Conservation (phyloP, 2,888 invertebrate species). For the Rapana venosa region DNA sequence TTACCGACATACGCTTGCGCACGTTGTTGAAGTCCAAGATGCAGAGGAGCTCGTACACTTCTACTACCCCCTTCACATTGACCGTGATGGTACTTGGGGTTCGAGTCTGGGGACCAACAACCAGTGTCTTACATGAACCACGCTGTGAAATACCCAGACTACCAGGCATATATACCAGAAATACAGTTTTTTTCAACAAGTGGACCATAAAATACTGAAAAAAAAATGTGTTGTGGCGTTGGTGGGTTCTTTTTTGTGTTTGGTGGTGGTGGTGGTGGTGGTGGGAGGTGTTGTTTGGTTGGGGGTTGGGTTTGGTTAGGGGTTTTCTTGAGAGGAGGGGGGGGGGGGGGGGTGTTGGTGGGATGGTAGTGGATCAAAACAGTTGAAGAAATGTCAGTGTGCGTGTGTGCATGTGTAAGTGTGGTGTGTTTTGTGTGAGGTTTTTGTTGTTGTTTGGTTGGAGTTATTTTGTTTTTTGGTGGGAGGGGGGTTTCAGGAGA, state of each 20-base stretch:
- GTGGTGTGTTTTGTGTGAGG: neutral
- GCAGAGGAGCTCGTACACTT: conserved; percentile 92
- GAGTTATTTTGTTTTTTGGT: neutral
- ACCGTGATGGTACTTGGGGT: conserved; percentile 81
- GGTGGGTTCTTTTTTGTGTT: neutral
- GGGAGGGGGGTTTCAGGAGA: too few species aligned
- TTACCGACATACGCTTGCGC: conserved; percentile 98
- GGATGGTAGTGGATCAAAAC: too few species aligned
- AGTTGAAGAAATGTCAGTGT: neutral
- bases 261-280: neutral
- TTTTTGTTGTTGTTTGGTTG: neutral
- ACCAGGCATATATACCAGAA: too few species aligned
- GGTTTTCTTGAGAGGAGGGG: too few species aligned
- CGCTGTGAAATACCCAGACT: too few species aligned
- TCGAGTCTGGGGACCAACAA: conserved; percentile 75
- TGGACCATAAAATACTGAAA: too few species aligned
- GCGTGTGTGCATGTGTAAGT: neutral
- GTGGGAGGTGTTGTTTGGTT: too few species aligned
- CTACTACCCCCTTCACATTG: conserved; percentile 83
- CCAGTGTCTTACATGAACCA: too few species aligned
- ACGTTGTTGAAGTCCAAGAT: conserved; percentile 99
- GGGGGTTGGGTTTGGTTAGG: neutral
- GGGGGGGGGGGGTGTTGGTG: too few species aligned
- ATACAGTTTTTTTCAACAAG: too few species aligned
- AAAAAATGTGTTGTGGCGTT: neutral